Evolutionary conservation across 2,888 invertebrate genomes (phyloP).

Genomic region (Periphyllus acericola): DNA sequence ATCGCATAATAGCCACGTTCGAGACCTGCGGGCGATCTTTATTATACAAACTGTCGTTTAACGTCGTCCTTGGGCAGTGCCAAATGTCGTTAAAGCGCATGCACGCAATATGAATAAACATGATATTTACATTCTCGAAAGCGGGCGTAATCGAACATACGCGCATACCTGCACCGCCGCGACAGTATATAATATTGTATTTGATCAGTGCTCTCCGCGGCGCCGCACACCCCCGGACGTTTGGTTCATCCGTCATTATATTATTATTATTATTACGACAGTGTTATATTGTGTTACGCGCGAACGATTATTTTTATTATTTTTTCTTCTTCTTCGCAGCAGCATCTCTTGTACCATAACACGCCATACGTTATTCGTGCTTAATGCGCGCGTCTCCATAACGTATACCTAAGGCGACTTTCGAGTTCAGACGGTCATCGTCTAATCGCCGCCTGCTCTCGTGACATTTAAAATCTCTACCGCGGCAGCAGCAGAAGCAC

Average conservation of each 20-base stretch:
- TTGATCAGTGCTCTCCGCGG: neutral
- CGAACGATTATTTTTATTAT: neutral
- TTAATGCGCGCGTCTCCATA: neutral
- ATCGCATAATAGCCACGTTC: neutral
- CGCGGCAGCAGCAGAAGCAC: too few relatives aligned
- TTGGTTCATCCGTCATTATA: neutral
- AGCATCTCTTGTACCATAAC: neutral
- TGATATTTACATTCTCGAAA: neutral
- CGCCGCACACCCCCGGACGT: neutral
- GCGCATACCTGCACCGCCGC: neutral
- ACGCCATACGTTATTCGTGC: too few relatives aligned
- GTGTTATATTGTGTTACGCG: neutral
- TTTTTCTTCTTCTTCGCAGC: neutral
- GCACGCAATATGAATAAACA: neutral
- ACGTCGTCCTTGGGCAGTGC: neutral
- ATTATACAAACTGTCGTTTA: neutral
- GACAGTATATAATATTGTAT: neutral
- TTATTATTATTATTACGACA: neutral
- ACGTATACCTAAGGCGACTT: neutral
- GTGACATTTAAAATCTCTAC: neutral
- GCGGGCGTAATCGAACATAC: neutral
- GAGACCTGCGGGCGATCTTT: neutral
- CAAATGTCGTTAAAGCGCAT: neutral
- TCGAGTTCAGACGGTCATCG: constrained; percentile 38
- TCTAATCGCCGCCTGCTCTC: neutral